phyloP scores from a whole-genome alignment of 2,113 vertebrate genomes.

The Upupa epops region DNA sequence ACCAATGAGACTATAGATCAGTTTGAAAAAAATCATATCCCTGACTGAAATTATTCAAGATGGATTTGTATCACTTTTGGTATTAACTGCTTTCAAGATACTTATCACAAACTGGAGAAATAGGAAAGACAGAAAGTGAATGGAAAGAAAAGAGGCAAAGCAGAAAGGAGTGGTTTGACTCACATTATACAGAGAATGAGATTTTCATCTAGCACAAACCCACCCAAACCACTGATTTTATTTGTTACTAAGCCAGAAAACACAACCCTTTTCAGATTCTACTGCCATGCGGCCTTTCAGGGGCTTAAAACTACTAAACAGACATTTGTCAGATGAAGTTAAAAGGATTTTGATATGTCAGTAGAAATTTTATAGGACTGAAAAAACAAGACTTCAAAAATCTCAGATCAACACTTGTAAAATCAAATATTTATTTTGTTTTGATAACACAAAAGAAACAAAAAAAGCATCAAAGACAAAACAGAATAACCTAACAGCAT shows the following conservation, averaged over 20 bases:
- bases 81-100: slow-evolving; percentile 9
- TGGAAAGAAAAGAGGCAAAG: background rate
- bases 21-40: background rate
- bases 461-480: too few relatives aligned
- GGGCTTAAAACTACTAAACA: slow-evolving; percentile 2
- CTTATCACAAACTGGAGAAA: background rate
- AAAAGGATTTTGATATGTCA: slow-evolving; percentile 18
- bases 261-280: background rate
- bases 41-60: slow-evolving; percentile 17
- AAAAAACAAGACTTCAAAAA: background rate
- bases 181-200: background rate
- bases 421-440: slow-evolving; percentile 42
- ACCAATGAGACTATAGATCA: background rate
- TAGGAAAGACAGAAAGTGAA: background rate
- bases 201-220: background rate
- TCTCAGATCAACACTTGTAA: background rate
- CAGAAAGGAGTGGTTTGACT: background rate
- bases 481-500: background rate
- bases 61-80: background rate
- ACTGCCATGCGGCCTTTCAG: background rate
- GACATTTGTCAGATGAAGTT: background rate
- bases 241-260: background rate
- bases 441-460: background rate
- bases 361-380: background rate
- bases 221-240: background rate